Conservation (phyloP, 2,113 vertebrate species). For the Rhabdomys dilectus region DNA sequence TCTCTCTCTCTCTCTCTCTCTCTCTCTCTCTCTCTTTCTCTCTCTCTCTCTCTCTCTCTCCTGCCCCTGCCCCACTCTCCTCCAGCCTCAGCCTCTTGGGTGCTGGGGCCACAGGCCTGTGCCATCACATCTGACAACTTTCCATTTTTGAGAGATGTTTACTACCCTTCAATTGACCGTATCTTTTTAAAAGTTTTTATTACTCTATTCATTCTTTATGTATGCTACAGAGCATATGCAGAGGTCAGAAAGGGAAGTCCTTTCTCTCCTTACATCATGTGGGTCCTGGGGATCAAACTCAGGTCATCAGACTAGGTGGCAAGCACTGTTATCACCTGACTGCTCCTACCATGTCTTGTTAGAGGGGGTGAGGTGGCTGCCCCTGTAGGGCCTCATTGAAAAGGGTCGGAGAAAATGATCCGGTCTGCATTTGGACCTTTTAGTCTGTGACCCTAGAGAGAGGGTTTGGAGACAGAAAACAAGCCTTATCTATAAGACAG, state of each 20-base stretch:
- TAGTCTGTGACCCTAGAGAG: background rate
- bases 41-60: background rate
- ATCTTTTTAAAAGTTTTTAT: background rate
- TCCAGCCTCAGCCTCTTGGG: background rate
- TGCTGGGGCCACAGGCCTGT: background rate
- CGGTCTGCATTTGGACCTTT: background rate
- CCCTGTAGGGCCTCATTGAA: no score
- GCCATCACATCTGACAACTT: background rate
- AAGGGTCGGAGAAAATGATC: background rate
- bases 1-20: background rate
- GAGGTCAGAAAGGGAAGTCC: background rate
- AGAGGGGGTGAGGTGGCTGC: no score
- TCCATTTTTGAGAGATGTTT: background rate
- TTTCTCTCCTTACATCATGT: background rate
- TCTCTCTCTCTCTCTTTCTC: background rate
- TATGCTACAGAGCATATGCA: no score
- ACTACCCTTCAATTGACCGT: background rate
- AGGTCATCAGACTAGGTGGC: background rate
- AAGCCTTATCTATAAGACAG: background rate
- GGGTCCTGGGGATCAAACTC: background rate
- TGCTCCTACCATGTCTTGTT: background rate
- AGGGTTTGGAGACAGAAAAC: background rate
- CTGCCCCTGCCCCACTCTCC: accelerated
- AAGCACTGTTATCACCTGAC: background rate
- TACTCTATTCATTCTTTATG: background rate